Evolutionary conservation across 2,113 vertebrate species (phyloP), one percentile per base, ranked within the genome.

Genomic region (Pseudonaja textilis): DNA sequence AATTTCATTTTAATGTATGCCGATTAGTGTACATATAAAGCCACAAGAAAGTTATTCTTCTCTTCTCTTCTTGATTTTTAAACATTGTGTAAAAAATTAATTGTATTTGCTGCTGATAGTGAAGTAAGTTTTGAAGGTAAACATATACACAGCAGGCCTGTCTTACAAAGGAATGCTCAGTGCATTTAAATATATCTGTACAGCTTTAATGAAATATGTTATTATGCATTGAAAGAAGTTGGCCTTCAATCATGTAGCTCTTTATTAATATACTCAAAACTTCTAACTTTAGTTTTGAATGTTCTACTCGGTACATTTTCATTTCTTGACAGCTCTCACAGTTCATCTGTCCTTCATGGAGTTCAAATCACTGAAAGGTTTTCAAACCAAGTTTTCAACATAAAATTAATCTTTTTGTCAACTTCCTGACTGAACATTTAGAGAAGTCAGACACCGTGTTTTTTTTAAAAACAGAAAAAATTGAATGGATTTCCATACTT

Each of bases 91-190:
- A 61, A 34, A 92, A 92, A 95, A 94, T 92, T 88, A 86, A 25
- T 94, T 94, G 54, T 54, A 69, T 91, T 91, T 95, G 96, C 95
- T 95, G 96, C 96, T 95, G 92, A 91, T 90, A 96, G 5, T 94
- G 96, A 95, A 95, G 88, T 93, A 95, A 89, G 93, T 96, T 96
- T 96, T 96, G 95, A 96, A 94, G 95, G 94, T 94, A 94, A 81
- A 92, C 90, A 86, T 50, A 45, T 47, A 56, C 39, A 34, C 52
- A 26, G 34, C 18, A 81, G 34, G 34, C 3, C 34, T 45, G 54
- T 59, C 39, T 94, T 94, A 94, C 91, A 85, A 94, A 93, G 91
- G 69, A 55, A 91, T 88, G 93, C 91, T 95, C 0, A 0, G 64
- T 95, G 91, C 95, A 94, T 96, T 93, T 96, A 93, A 96, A 96